Evolutionary conservation across 2,888 invertebrate species (phyloP).

Genomic region (Oscheius onirici): DNA sequence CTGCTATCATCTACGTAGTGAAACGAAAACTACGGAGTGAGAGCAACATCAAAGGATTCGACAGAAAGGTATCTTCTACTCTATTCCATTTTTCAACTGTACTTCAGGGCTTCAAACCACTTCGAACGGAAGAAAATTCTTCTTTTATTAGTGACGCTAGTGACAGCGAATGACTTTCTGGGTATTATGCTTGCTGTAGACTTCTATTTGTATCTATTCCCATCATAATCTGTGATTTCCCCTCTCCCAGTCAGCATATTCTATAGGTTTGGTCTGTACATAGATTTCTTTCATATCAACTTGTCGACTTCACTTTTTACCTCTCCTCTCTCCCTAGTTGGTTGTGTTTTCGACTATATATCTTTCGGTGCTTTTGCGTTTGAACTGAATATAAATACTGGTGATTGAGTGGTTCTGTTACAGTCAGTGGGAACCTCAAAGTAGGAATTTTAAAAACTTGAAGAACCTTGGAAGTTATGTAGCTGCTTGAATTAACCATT

Average conservation of each 20-base stretch:
- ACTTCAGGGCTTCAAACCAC: conserved; percentile 67
- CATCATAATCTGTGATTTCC: conserved; percentile 13
- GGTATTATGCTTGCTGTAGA: background rate
- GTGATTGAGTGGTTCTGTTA: too few relatives aligned
- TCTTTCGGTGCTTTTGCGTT: background rate
- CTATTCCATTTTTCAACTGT: too few relatives aligned
- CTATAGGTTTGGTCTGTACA: background rate
- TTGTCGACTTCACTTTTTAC: background rate
- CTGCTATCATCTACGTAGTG: background rate
- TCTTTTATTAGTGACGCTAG: conserved; percentile 50
- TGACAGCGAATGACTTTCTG: conserved; percentile 45
- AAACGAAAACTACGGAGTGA: background rate
- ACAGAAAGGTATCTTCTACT: conserved; percentile 33
- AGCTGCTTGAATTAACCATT: too few relatives aligned
- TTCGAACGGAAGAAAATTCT: conserved; percentile 57
- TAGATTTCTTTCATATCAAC: background rate
- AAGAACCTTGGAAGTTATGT: too few relatives aligned
- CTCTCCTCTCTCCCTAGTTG: background rate
- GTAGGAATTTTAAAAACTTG: too few relatives aligned
- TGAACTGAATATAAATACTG: background rate
- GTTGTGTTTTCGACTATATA: background rate
- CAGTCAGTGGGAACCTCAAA: too few relatives aligned
- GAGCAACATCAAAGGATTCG: conserved; percentile 26
- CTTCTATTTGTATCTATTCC: background rate
- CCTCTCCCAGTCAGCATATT: background rate